Base-by-base conservation (phyloP, 2,113 vertebrate genomes). In the Amia ocellicauda region DNA sequence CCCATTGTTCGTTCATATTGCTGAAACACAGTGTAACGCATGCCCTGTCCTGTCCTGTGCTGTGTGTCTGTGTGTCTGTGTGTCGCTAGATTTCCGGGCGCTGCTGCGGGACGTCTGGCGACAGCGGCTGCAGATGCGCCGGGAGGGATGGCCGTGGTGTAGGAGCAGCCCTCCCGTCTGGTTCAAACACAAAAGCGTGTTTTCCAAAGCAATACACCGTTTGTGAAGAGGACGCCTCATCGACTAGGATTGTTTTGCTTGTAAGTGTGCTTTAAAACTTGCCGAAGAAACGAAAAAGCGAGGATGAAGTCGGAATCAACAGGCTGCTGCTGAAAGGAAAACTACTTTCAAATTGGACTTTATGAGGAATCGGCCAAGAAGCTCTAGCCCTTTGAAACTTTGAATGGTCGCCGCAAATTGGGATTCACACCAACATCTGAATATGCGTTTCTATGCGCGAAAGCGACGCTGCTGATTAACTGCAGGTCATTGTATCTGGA, bases 11-110 rank as follows among this genome's bases (percentile, higher is more conserved):
- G n/a, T n/a, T n/a, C n/a, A n/a, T n/a, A n/a, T n/a, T n/a, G n/a
- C n/a, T n/a, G n/a, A n/a, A n/a, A n/a, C n/a, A n/a, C n/a, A n/a
- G n/a, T n/a, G n/a, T n/a, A n/a, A n/a, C n/a, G n/a, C n/a, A n/a
- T n/a, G n/a, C n/a, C n/a, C n/a, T 47, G 5, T 47, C 45, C 45
- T n/a, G 45, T 54, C 5, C 24, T 22, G 3, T 22, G 7, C 13
- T 23, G 5, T 54, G 22, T 20, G 20, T 54, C 24, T 58, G 19
- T 27, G 23, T 3, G 59, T 29, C 31, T 24, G 27, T 64, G 49
- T 60, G 28, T 65, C 51, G 52, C 51, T 54, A 52, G 58, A 59
- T 74, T 63, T 70, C 71, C 60, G 56, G 67, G 47, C 59, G 55
- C 47, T 28, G 24, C 43, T 28, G 43, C 26, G 58, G 69, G 24